These are phyloP conservation scores for Sebastes fasciatus DNA, from an alignment of 2,113 vertebrate species.

Conservation along the genomic window DNA sequence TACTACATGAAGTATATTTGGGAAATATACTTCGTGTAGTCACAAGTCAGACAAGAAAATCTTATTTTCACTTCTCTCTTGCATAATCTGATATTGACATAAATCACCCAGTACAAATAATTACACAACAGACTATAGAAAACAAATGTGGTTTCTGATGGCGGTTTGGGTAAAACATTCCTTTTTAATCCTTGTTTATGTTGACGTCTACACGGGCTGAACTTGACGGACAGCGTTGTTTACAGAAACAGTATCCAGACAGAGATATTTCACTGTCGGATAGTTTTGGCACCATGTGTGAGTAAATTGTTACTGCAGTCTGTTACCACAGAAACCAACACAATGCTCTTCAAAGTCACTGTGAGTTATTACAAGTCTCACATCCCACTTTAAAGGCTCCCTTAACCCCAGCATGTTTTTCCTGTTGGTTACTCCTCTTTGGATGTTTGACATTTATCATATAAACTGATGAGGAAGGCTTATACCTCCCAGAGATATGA, in stretches of 20 bases:
- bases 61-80: neutral
- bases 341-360: conserved; percentile 25
- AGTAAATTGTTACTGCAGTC: conserved; percentile 3
- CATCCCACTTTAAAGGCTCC: conserved; percentile 1
- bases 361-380: neutral
- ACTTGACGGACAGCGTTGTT: neutral
- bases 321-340: conserved; percentile 28
- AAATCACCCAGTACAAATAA: neutral
- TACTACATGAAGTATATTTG: too few relatives aligned
- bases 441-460: neutral
- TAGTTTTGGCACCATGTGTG: neutral
- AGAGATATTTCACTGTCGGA: neutral
- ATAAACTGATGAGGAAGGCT: neutral
- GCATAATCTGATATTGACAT: neutral
- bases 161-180: conserved; percentile 12
- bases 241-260: conserved; percentile 2
- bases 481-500: too few relatives aligned
- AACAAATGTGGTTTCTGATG: neutral
- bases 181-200: conserved; percentile 1
- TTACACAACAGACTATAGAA: neutral
- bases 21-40: too few relatives aligned
- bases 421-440: neutral
- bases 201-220: neutral
- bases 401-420: neutral
- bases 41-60: neutral